These are phyloP conservation scores for Trachops cirrhosus DNA, from an alignment of 2,797 vertebrate genomes.

Conservation along the genomic window DNA sequence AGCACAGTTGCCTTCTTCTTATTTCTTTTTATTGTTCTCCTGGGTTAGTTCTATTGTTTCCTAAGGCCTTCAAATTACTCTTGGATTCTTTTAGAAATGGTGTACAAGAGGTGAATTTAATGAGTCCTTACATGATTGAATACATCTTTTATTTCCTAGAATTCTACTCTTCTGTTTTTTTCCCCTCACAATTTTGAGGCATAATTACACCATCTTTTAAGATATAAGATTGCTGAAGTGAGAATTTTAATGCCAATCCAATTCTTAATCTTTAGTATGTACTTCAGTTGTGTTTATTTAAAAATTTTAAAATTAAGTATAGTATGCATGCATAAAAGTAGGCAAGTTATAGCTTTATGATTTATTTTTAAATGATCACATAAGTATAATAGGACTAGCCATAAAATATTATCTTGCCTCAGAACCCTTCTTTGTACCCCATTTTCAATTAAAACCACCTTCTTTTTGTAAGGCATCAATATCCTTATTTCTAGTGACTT, in stretches of 20 bases:
- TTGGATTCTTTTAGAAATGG: constrained; percentile 16
- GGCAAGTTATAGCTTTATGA: neutral
- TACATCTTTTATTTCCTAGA: constrained; percentile 34
- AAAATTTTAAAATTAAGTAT: neutral
- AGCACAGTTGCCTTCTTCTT: constrained; percentile 13
- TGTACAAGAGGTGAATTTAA: neutral
- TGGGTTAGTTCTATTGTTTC: constrained; percentile 46
- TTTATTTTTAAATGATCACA: neutral
- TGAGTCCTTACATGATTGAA: constrained; percentile 11
- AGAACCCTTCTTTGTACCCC: neutral
- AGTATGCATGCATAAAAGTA: neutral
- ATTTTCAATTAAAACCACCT: neutral
- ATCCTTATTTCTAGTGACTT: neutral
- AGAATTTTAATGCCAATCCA: constrained; percentile 8
- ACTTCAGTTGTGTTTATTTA: constrained; percentile 1
- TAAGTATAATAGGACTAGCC: neutral
- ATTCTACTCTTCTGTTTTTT: neutral
- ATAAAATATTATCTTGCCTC: neutral
- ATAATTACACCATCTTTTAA: constrained; percentile 39
- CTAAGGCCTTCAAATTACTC: constrained; percentile 22
- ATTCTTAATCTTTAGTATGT: neutral
- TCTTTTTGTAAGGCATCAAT: neutral
- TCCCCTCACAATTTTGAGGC: neutral
- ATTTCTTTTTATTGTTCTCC: constrained; percentile 47
- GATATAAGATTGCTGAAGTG: neutral